phyloP scores from a whole-genome alignment of 2,113 vertebrate species.

The Anthoscopus minutus region DNA sequence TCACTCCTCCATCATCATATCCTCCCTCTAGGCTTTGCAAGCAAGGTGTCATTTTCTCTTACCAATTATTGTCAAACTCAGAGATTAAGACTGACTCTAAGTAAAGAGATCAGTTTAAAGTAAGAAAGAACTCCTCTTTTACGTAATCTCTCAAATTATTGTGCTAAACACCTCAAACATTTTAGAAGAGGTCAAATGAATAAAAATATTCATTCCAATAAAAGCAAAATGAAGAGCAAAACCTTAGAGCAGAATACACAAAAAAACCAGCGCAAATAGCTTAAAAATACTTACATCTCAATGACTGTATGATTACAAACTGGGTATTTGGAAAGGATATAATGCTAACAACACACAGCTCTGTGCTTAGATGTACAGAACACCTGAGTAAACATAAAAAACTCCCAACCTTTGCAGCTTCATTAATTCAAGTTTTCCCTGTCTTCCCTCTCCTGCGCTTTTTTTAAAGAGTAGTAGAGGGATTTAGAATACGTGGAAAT shows the following conservation, averaged over 20 bases:
- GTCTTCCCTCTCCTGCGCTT: not conserved
- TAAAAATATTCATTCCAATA: not conserved
- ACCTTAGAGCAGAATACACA: not conserved
- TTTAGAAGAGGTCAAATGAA: not conserved
- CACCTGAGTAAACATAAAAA: not conserved
- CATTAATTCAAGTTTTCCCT: not conserved
- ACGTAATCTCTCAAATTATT: not conserved
- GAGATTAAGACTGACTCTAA: not conserved
- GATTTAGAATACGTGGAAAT: not conserved
- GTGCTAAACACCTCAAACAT: not conserved
- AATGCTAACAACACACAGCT: not conserved
- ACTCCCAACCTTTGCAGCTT: fast-evolving
- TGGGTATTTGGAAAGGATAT: not conserved
- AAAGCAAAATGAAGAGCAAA: not conserved
- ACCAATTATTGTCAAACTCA: not conserved
- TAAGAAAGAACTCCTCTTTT: not conserved
- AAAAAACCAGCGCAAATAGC: not conserved
- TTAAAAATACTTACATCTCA: not conserved
- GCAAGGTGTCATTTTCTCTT: not conserved
- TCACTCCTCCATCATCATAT: not conserved
- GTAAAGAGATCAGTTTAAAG: not conserved
- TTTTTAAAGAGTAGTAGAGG: not conserved
- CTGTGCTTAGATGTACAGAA: not conserved
- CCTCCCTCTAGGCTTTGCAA: not conserved
- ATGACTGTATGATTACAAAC: not conserved